A percentile compares a stretch with the other conserved stretches of the same genome.
phyloP scores from a whole-genome alignment of 2,113 vertebrate species.

The Grammomys surdaster region DNA sequence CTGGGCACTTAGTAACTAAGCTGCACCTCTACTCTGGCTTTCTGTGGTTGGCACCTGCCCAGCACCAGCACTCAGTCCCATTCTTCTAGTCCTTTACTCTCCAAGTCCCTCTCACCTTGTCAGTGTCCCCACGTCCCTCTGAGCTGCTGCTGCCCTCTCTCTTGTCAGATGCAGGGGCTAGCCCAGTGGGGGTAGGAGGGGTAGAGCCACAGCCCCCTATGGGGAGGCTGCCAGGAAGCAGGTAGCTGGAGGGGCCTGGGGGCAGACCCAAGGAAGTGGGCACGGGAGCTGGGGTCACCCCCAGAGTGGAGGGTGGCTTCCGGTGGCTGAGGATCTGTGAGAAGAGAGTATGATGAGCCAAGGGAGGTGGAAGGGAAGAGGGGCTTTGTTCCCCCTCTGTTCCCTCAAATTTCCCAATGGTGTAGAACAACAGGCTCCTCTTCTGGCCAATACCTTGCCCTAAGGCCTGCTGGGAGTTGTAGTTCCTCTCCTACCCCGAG shows the following conservation, averaged over 20 bases:
- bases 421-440: background rate
- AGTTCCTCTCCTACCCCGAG: slow-evolving; percentile 41
- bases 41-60: background rate
- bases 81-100: too few species aligned
- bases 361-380: background rate
- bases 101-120: slow-evolving; percentile 81
- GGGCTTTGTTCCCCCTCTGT: rapidly evolving
- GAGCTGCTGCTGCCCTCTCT: slow-evolving; percentile 86
- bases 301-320: slow-evolving; percentile 89
- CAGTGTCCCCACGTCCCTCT: slow-evolving; percentile 85
- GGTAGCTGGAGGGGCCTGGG: slow-evolving; percentile 88
- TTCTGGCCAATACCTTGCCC: background rate
- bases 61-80: background rate
- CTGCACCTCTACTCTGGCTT: background rate
- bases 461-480: slow-evolving; percentile 48
- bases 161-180: slow-evolving; percentile 76
- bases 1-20: background rate
- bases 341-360: slow-evolving; percentile 34
- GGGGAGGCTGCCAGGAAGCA: slow-evolving; percentile 91
- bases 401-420: background rate
- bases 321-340: slow-evolving; percentile 93
- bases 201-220: slow-evolving; percentile 91
- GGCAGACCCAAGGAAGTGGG: slow-evolving; percentile 83
- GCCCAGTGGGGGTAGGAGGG: slow-evolving; percentile 90
- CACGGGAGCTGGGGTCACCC: slow-evolving; percentile 86